Conservation (phyloP, 35 echinoderm and acorn worm species). For the Patiria miniata region DNA sequence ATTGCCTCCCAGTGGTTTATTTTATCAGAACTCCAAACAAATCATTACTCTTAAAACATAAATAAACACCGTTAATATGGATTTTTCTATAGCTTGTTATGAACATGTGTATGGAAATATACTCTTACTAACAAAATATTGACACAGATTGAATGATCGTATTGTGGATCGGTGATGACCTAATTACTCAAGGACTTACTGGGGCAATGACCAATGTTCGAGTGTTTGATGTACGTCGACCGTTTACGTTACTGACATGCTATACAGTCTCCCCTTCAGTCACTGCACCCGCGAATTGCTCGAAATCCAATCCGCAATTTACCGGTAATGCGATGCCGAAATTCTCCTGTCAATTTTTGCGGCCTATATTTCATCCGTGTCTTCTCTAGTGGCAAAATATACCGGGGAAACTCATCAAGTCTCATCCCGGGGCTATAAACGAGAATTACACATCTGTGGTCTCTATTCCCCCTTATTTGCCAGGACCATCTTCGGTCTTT, state of each 20-base stretch:
- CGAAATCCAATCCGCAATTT: background rate
- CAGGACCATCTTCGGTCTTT: background rate
- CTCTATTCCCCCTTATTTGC: background rate
- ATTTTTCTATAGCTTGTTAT: no score
- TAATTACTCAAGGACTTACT: no score
- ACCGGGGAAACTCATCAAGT: slow-evolving; percentile 6
- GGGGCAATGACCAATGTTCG: no score
- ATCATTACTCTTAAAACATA: no score
- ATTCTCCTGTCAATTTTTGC: background rate
- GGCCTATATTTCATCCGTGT: background rate
- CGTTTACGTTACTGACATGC: background rate
- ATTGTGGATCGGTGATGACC: no score
- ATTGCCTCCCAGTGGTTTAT: no score
- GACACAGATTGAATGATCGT: no score
- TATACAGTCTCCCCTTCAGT: background rate
- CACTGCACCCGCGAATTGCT: background rate
- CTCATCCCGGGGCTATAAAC: background rate
- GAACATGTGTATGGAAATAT: no score
- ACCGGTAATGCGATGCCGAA: background rate
- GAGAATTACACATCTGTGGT: slow-evolving; percentile 22
- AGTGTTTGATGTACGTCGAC: no score
- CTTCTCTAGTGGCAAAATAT: background rate
- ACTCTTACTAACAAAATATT: no score
- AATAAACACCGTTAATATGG: no score
- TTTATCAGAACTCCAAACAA: no score